Base-by-base conservation (phyloP, 2,888 invertebrate genomes). In the Tiliacea citrago region DNA sequence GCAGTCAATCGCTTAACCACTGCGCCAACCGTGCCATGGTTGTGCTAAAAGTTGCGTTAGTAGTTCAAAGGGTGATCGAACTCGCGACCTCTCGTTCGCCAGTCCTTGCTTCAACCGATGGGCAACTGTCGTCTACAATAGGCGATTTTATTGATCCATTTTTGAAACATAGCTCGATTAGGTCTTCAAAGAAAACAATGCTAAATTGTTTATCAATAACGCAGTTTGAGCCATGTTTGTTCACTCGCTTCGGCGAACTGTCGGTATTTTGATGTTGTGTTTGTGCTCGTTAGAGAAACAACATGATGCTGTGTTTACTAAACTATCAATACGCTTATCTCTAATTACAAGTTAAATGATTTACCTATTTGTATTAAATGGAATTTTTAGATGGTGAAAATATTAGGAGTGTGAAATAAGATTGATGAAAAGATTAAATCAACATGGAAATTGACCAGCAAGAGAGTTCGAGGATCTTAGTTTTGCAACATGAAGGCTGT, bases 241-340 rank as follows among this genome's bases (percentile, higher is more conserved):
- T 68, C 21, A 24, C 18, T 24, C 42, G 24, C 21, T 18, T 55
- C 35, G 57, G 29, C 10, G 47, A 12, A 51, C 51, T 29, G 29
- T 12, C 45, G 42, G 39, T 24, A 8, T 39, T 53, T 69, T 55
- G 47, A 55, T 73, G 35, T 70, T 45, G 24, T 62, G 67, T 51
- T 77, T 68, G 68, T 68, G 5, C 58, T 70, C 10, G 8, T 73
- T 49, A 70, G 3, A 18, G 45, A 47, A 24, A 77, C 49, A 55
- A 63, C 63, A 62, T 39, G 49, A 58, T 57, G 24, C 21, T 66
- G 7, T 78, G 49, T 47, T 72, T 62, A 45, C 45, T 51, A 16
- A 70, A 58, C 57, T 62, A 69, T 58, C 39, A 66, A 51, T 61
- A 49, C 3, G 0, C 47, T 65, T 72, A 61, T 68, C 55, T 61